Percentiles rank a stretch among this genome's conserved stretches.
Evolutionary conservation across 2,888 invertebrate species (phyloP).

Genomic region (Mesochorus sp.): DNA sequence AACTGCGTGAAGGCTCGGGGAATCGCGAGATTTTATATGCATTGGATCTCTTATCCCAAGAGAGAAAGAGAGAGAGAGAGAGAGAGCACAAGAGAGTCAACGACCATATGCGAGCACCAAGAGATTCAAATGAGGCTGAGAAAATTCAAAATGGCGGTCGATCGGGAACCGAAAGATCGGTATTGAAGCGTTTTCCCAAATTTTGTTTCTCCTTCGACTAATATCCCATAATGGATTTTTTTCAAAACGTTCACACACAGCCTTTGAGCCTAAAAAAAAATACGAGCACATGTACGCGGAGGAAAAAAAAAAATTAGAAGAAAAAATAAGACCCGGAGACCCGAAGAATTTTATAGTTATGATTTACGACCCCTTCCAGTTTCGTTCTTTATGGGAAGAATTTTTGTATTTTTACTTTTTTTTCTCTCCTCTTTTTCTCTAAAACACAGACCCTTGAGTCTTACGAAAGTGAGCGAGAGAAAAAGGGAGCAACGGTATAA

Average conservation of each 20-base stretch:
- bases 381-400: conserved; percentile 16
- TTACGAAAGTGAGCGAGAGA: conserved; percentile 58
- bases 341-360: conserved; percentile 28
- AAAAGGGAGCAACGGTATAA: conserved; percentile 72
- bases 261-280: neutral
- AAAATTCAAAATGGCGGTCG: too few species aligned
- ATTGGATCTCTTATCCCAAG: conserved; percentile 12
- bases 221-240: neutral
- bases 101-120: too few species aligned
- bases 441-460: conserved; percentile 41
- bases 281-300: neutral
- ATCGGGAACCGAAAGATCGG: too few species aligned
- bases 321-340: neutral
- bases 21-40: neutral
- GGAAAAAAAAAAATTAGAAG: neutral
- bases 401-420: conserved; percentile 17
- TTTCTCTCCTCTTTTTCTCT: conserved; percentile 3
- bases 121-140: too few species aligned
- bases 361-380: conserved; percentile 40
- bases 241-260: neutral
- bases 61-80: too few species aligned
- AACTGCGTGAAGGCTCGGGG: neutral
- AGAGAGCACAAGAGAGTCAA: too few species aligned
- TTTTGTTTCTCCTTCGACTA: too few species aligned
- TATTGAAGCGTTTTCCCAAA: too few species aligned